Base-by-base conservation (phyloP, 1,140 invertebrate genomes). In the Ganaspis sp. region DNA sequence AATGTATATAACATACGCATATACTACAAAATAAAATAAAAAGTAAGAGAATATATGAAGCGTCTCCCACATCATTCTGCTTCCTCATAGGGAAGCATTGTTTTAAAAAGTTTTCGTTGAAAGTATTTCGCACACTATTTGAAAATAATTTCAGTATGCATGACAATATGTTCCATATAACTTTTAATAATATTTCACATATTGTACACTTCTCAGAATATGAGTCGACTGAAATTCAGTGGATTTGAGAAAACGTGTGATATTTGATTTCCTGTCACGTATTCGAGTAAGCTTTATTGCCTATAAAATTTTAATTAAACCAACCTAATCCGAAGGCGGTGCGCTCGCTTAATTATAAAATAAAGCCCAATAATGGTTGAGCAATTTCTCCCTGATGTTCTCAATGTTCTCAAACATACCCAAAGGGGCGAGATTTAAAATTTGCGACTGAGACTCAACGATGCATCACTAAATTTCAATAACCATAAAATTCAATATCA, bases 231-330 rank as follows among this genome's bases (percentile, higher is more conserved):
- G 42, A 45, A 17, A 49, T 12, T n/a, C n/a, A n/a, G 58, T 29
- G 15, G 4, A 29, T 29, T 64, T 64, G 23, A 64, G 26, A 64
- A 64, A 29, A 15, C 3, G 58, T 34, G 21, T 11, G 26, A 64
- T 64, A 64, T 64, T 64, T 26, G 11, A 64, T 64, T 64, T 75
- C 11, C 5, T 17, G 1, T 58, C 54, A 42, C 11, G 12, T 12
- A 21, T 53, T 29, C 37, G 15, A 17, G 9, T 72, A 72, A 73
- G 45, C 34, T 84, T 86, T 87, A 87, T 77, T 77, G 72, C 53
- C 75, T 72, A 83, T 84, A 81, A 87, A 87, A 85, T 82, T 87
- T 87, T 87, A 87, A 87, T 87, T 85, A 86, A 86, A 70, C 75
- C 81, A 78, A 76, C 76, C 85, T 86, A 84, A 86, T 86, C 79